A percentile compares a stretch with the other conserved stretches of the same genome.
These are phyloP conservation scores for Rhinichthys osculus DNA, from an alignment of 2,797 vertebrate species.

Conservation along the genomic window DNA sequence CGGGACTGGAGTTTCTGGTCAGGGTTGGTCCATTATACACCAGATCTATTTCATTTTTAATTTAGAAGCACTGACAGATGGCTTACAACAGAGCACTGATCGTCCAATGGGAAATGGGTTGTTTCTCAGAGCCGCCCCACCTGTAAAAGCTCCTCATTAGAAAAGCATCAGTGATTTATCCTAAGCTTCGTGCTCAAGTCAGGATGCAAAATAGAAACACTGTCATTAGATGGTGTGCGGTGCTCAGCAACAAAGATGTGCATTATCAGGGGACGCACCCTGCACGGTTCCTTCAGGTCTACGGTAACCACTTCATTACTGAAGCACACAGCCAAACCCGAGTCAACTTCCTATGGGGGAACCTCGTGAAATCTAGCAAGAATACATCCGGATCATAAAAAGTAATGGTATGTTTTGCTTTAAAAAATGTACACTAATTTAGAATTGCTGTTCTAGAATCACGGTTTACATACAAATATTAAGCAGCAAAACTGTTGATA, in stretches of 20 bases:
- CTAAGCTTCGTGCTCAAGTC: constrained; percentile 20
- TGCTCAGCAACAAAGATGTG: constrained; percentile 27
- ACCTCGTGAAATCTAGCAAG: not conserved
- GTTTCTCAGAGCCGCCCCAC: not conserved
- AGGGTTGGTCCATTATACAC: not conserved
- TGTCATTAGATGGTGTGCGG: constrained; percentile 21
- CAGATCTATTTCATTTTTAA: constrained; percentile 22
- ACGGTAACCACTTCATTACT: not conserved
- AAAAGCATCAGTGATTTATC: constrained; percentile 30
- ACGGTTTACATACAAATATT: not conserved
- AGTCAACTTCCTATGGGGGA: not conserved
- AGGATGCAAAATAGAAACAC: constrained; percentile 30
- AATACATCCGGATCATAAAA: not conserved
- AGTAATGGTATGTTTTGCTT: not conserved
- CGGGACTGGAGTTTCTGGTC: not conserved
- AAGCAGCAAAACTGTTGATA: not conserved
- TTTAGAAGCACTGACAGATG: constrained; percentile 18
- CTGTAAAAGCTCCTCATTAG: constrained; percentile 34
- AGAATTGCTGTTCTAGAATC: not conserved
- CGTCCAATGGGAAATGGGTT: constrained; percentile 5
- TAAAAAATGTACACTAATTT: not conserved
- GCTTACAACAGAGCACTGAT: not conserved
- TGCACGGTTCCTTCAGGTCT: not conserved
- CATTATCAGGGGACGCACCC: constrained; percentile 18
- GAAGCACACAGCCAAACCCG: not conserved